Evolutionary conservation across 2,888 invertebrate species (phyloP).

Genomic region (Mesodorylaimus sp.): DNA sequence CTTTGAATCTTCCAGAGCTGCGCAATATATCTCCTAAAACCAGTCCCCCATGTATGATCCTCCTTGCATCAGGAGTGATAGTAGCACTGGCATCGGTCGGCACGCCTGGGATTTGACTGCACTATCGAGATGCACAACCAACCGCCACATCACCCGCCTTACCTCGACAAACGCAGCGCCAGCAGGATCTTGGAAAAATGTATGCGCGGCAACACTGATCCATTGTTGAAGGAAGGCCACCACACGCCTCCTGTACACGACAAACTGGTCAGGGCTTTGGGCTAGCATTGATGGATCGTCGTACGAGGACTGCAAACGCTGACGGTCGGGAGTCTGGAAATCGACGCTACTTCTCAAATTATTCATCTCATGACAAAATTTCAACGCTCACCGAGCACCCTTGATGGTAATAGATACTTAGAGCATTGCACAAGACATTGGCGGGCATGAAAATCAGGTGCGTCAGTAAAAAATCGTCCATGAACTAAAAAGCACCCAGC

Average conservation of each 20-base stretch:
- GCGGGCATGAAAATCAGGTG: conserved; percentile 64
- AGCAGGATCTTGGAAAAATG: conserved; percentile 53
- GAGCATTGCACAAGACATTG: conserved; percentile 44
- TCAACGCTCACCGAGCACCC: conserved; percentile 13
- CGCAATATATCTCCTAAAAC: conserved; percentile 46
- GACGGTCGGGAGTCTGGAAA: background rate
- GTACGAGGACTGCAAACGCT: background rate
- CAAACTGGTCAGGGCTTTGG: conserved; percentile 21
- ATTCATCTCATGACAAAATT: background rate
- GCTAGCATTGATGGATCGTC: background rate
- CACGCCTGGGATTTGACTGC: background rate
- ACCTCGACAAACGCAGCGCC: conserved; percentile 54
- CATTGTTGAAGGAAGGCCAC: conserved; percentile 58
- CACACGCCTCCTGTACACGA: conserved; percentile 52
- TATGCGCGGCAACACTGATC: conserved; percentile 51
- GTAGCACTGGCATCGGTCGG: background rate
- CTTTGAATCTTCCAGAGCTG: conserved; percentile 48
- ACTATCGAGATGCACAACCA: background rate
- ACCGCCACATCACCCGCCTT: conserved; percentile 9
- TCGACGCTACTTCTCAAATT: too few species aligned
- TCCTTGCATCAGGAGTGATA: too few species aligned
- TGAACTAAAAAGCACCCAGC: too few species aligned
- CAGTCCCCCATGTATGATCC: too few species aligned
- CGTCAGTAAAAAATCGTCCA: conserved; percentile 62
- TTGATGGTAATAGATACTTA: conserved; percentile 24